Percentiles rank a stretch among this genome's conserved stretches.
Conservation (phyloP, 2,888 invertebrate species). For the Scaptomyza caliginosa region DNA sequence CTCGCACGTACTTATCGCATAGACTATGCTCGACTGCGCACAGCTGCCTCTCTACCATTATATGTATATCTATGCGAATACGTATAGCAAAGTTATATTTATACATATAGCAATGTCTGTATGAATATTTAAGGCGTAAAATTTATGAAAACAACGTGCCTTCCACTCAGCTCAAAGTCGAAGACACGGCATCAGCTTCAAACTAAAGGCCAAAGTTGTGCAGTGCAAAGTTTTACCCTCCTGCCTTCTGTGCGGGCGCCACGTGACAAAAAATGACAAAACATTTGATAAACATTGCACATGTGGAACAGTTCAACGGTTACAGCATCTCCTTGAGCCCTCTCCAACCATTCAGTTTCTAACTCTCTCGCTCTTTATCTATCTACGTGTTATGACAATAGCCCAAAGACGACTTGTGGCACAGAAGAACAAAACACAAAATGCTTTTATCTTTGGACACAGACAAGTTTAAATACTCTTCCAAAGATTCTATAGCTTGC, state of each 20-base stretch:
- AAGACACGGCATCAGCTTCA: slow-evolving; percentile 15
- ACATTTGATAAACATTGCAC: slow-evolving; percentile 77
- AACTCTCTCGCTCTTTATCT: slow-evolving; percentile 8
- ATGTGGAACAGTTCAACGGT: slow-evolving; percentile 52
- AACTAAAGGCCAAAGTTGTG: slow-evolving; percentile 65
- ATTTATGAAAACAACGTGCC: slow-evolving; percentile 79
- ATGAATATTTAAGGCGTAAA: slow-evolving; percentile 76
- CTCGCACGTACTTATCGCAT: slow-evolving; percentile 79
- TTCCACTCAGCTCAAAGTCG: slow-evolving; percentile 47
- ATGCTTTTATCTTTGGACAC: slow-evolving; percentile 21
- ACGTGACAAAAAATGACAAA: slow-evolving; percentile 76
- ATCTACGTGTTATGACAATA: slow-evolving; percentile 60
- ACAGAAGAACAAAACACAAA: slow-evolving; percentile 29
- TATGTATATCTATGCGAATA: neutral
- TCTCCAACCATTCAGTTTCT: neutral
- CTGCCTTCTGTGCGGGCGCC: slow-evolving; percentile 18
- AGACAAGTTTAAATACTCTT: slow-evolving; percentile 42
- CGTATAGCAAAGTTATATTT: slow-evolving; percentile 12
- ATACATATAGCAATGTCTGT: slow-evolving; percentile 31
- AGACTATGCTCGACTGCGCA: slow-evolving; percentile 77
- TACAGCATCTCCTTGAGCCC: neutral
- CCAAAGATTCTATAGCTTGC: neutral
- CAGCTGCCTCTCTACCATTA: slow-evolving; percentile 58
- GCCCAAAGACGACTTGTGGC: slow-evolving; percentile 10
- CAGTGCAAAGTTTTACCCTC: slow-evolving; percentile 62